phyloP scores from a whole-genome alignment of 2,113 vertebrate genomes.

The Vireo altiloquus region DNA sequence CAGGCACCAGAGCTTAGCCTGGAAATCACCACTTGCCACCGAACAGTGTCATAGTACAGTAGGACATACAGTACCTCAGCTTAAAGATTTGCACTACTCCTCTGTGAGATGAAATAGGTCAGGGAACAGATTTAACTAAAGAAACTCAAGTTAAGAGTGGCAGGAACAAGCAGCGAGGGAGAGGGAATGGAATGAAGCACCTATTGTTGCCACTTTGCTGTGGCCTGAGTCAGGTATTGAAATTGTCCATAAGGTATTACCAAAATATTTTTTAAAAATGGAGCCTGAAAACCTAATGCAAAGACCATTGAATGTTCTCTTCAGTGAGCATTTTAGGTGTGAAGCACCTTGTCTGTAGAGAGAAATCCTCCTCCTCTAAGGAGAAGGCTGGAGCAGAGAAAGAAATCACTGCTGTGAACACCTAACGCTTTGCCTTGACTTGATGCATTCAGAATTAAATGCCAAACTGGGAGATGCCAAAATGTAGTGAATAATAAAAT shows the following conservation, averaged over 20 bases:
- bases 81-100: neutral
- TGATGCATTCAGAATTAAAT: neutral
- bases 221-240: neutral
- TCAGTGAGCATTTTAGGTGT: neutral
- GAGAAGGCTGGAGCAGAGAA: neutral
- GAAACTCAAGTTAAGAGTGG: neutral
- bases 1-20: neutral
- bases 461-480: neutral
- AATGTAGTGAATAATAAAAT: neutral
- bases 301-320: neutral
- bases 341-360: neutral
- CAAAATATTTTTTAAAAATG: neutral
- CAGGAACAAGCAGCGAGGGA: neutral
- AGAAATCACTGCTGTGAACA: neutral
- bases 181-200: neutral
- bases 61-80: neutral
- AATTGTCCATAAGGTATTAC: neutral
- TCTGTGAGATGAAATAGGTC: neutral
- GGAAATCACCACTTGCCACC: neutral
- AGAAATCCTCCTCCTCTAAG: neutral
- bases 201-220: neutral
- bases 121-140: neutral
- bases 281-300: neutral
- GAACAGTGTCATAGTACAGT: neutral
- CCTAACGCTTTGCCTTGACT: neutral